Percentiles rank a stretch among this genome's conserved stretches.
These are phyloP conservation scores for Catonia carolina DNA, from an alignment of 2,888 invertebrate species.

Conservation along the genomic window DNA sequence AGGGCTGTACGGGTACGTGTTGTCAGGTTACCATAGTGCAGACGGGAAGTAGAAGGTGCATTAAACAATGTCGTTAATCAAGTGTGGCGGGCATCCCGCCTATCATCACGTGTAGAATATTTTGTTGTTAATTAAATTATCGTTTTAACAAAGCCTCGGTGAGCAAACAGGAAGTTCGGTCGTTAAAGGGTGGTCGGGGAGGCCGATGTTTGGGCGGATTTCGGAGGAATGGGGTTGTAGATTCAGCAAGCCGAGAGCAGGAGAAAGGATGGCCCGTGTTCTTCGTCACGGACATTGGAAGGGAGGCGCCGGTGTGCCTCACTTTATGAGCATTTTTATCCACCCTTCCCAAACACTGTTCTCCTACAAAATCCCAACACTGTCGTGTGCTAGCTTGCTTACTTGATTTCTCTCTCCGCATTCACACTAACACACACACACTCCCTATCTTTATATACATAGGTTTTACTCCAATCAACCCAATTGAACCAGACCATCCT, in stretches of 20 bases:
- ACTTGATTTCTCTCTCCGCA: no score
- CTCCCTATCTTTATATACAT: background rate
- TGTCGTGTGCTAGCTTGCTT: no score
- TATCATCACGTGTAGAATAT: conserved; percentile 6
- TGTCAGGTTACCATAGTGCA: background rate
- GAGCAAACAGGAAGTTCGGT: no score
- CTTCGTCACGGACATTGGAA: conserved; percentile 30
- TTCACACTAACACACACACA: no score
- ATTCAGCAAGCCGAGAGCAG: background rate
- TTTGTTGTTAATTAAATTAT: conserved; percentile 11
- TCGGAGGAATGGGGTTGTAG: background rate
- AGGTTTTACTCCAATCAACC: background rate
- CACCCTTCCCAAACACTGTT: background rate
- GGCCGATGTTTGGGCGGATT: no score
- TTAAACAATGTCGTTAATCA: conserved; percentile 5
- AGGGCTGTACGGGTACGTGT: background rate
- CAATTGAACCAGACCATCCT: background rate
- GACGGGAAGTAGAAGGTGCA: background rate
- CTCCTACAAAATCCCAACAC: no score
- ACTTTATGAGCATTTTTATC: background rate
- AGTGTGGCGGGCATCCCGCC: background rate
- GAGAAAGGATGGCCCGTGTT: conserved; percentile 24
- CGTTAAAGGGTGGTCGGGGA: no score
- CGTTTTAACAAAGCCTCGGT: background rate
- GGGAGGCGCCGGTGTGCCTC: conserved; percentile 29